Percentiles rank a stretch among this genome's conserved stretches.
Conservation (phyloP, 2,113 vertebrate species). For the Nibea albiflora region DNA sequence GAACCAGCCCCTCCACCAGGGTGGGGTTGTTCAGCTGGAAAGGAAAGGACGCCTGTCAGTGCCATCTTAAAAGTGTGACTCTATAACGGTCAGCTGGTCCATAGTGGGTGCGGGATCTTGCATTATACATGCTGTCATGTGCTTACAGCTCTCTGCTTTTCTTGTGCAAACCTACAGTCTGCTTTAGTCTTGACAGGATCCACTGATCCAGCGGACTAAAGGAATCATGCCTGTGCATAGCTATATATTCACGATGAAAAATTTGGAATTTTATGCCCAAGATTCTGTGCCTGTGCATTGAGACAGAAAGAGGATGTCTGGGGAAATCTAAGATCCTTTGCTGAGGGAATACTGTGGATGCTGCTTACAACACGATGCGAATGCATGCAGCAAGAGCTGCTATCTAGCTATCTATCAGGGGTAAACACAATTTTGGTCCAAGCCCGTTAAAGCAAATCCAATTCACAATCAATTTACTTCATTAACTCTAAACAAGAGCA, state of each 20-base stretch:
- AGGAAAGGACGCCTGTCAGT: slow-evolving; percentile 24
- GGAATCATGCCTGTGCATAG: slow-evolving; percentile 4
- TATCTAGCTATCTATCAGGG: slow-evolving; percentile 48
- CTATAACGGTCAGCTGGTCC: background rate
- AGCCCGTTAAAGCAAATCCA: slow-evolving; percentile 36
- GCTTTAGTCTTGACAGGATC: background rate
- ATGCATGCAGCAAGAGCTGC: slow-evolving; percentile 53
- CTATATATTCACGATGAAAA: too few relatives aligned
- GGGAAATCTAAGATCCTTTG: slow-evolving; percentile 43
- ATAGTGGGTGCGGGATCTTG: background rate
- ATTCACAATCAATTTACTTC: slow-evolving; percentile 53
- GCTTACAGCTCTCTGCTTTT: background rate
- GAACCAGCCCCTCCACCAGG: slow-evolving; percentile 94
- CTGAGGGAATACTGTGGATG: background rate
- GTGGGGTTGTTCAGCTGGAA: slow-evolving; percentile 91
- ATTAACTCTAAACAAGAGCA: slow-evolving; percentile 44
- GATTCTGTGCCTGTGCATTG: background rate
- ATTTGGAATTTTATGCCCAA: slow-evolving; percentile 1
- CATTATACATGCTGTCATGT: background rate
- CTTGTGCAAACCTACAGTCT: background rate
- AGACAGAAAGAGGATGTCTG: slow-evolving; percentile 34
- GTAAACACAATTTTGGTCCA: slow-evolving; percentile 43
- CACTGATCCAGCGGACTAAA: background rate
- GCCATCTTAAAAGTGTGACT: background rate
- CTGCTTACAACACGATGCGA: slow-evolving; percentile 44